A percentile compares a stretch with the other conserved stretches of the same genome.
These are phyloP conservation scores for Sebastiscus albofasciatus DNA, from an alignment of 2,797 vertebrate species.

Conservation along the genomic window DNA sequence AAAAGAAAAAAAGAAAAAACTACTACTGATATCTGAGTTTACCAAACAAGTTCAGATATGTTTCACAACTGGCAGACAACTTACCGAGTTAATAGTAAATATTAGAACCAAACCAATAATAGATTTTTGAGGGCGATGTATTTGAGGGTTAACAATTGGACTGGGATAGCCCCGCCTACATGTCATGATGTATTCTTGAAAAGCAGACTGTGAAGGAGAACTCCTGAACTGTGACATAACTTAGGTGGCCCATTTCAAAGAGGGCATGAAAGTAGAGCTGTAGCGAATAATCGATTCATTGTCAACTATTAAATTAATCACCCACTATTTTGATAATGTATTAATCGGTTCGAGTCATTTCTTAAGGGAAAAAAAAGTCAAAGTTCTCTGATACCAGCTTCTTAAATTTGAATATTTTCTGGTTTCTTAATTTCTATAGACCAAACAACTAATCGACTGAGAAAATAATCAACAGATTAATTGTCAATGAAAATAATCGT, in stretches of 20 bases:
- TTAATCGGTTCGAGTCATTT: too few species aligned
- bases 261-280: not conserved
- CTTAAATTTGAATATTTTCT: too few species aligned
- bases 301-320: too few species aligned
- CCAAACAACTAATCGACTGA: too few species aligned
- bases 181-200: not conserved
- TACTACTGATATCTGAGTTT: not conserved
- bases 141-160: not conserved
- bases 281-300: too few species aligned
- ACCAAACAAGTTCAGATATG: too few species aligned
- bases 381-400: too few species aligned
- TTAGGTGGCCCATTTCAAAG: not conserved
- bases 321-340: too few species aligned
- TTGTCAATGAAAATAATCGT: too few species aligned
- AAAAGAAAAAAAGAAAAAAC: not conserved
- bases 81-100: not conserved
- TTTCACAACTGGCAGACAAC: not conserved
- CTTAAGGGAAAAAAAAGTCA: too few species aligned
- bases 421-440: too few species aligned
- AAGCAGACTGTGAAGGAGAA: not conserved
- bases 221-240: not conserved
- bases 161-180: not conserved
- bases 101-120: not conserved
- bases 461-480: too few species aligned
- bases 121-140: not conserved